Evolutionary conservation across 2,797 vertebrate species (phyloP).

Genomic region (Melanotaenia nigrans): DNA sequence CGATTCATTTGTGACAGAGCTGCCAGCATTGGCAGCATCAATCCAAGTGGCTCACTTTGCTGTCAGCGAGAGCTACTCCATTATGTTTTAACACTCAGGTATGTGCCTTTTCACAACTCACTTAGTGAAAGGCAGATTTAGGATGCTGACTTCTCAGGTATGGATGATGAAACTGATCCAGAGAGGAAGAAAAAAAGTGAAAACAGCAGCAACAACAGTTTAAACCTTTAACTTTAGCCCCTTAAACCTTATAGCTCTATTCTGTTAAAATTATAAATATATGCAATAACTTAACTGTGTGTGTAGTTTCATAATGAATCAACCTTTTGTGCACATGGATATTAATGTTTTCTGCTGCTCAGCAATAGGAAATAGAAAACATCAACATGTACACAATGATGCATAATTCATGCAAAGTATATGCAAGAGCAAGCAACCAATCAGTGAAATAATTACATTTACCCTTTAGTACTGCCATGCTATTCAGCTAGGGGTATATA

Average conservation of each 20-base stretch:
- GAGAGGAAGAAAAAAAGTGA: background rate
- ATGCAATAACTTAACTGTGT: too few relatives aligned
- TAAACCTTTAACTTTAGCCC: too few relatives aligned
- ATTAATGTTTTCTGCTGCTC: background rate
- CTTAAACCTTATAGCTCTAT: too few relatives aligned
- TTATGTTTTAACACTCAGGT: slow-evolving; percentile 51
- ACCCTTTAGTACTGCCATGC: too few relatives aligned
- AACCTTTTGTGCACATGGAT: background rate
- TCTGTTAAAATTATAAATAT: too few relatives aligned
- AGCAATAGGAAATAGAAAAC: too few relatives aligned
- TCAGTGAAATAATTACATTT: too few relatives aligned
- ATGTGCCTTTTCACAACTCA: background rate
- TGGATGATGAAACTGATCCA: slow-evolving; percentile 13
- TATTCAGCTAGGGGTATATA: too few relatives aligned
- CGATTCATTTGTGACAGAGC: slow-evolving; percentile 52
- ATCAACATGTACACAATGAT: too few relatives aligned
- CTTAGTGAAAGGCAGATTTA: background rate
- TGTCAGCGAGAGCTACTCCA: slow-evolving; percentile 44
- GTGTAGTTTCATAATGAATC: too few relatives aligned
- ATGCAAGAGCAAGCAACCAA: too few relatives aligned
- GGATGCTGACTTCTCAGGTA: background rate
- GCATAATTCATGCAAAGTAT: too few relatives aligned
- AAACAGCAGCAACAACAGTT: slow-evolving; percentile 5
- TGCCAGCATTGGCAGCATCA: slow-evolving; percentile 34
- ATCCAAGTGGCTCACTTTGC: slow-evolving; percentile 48